Base-by-base conservation (phyloP, 2,797 vertebrate genomes). In the Dipus sagitta region DNA sequence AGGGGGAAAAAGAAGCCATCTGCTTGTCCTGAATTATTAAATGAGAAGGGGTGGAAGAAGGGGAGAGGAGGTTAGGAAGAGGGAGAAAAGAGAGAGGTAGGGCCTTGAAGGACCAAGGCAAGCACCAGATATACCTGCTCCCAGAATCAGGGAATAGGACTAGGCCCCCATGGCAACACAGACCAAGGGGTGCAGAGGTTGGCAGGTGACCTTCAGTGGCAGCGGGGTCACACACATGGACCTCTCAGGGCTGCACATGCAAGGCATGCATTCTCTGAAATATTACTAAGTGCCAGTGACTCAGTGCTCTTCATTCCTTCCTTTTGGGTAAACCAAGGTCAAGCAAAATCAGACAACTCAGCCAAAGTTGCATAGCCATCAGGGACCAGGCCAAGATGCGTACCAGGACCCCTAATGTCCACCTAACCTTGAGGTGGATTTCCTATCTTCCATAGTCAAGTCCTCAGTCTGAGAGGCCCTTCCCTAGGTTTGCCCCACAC, bases 11-110 rank as follows among this genome's bases (percentile, higher is more conserved):
- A 77, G 28, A 28, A 47, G 47, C 20, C 52, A 64, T n/a, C 54
- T 83, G 90, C 76, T 79, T 2, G 54, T n/a, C 90, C 87, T 54
- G 92, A 88, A 58, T 71, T 82, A 83, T 67, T 86, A 86, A 92
- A 65, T 1, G 13, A 0, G 2, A 18, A 90, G 32, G 42, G 78
- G 30, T n/a, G 13, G 30, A 42, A 83, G 11, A 17, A 67, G 28
- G 47, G 47, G 47, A 47, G 47, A 47, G 9, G 8, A 47, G 47
- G 47, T 47, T 47, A 47, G 47, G 7, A 83, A 26, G 47, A 32
- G 30, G 6, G 12, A 3, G 65, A 28, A 28, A 68, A 70, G 60
- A n/a, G 20, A 47, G 6, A n/a, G 86, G 86, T 20, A 24, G 26
- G 18, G 64, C 42, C 0, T 7, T 28, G n/a, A 62, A 70, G 23